These are phyloP conservation scores for Engystomops pustulosus DNA, from an alignment of 2,113 vertebrate species.

Conservation along the genomic window DNA sequence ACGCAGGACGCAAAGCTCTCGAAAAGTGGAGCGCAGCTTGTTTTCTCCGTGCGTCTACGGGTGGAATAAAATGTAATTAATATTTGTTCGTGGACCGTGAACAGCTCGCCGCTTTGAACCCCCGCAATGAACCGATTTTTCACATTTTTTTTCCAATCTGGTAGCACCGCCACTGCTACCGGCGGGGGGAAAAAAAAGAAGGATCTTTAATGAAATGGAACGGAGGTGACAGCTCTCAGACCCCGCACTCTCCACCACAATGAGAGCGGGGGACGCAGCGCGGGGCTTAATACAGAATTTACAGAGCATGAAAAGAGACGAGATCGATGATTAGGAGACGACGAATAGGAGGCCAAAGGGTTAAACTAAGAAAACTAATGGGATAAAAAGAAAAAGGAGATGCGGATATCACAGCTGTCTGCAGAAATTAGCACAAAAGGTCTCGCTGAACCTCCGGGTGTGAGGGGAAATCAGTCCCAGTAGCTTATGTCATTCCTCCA, in stretches of 20 bases:
- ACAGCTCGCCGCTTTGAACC: not conserved
- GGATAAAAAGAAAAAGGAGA: constrained; percentile 13
- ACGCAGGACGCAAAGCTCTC: no score
- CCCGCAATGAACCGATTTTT: not conserved
- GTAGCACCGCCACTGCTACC: not conserved
- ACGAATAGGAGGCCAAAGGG: not conserved
- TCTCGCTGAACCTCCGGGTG: constrained; percentile 7
- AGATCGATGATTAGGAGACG: constrained; percentile 22
- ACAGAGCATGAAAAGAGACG: constrained; percentile 23
- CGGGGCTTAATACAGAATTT: constrained; percentile 38
- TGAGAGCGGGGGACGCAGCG: not conserved
- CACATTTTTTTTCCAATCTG: not conserved
- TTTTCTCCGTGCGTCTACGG: not conserved
- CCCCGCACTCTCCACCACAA: constrained; percentile 2
- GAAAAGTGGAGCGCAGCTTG: not conserved
- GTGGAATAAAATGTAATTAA: constrained; percentile 43
- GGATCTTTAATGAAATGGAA: constrained; percentile 47
- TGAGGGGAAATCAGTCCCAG: not conserved
- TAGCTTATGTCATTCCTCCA: not conserved
- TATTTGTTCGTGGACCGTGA: constrained; percentile 19
- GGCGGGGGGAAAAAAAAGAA: not conserved
- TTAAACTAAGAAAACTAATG: constrained; percentile 35
- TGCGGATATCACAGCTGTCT: constrained; percentile 19
- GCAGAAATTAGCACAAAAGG: constrained; percentile 3
- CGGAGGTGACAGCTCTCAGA: constrained; percentile 27